Percentiles rank a stretch among this genome's conserved stretches.
Evolutionary conservation across 2,113 vertebrate genomes (phyloP).

Genomic region (Vulpes lagopus): DNA sequence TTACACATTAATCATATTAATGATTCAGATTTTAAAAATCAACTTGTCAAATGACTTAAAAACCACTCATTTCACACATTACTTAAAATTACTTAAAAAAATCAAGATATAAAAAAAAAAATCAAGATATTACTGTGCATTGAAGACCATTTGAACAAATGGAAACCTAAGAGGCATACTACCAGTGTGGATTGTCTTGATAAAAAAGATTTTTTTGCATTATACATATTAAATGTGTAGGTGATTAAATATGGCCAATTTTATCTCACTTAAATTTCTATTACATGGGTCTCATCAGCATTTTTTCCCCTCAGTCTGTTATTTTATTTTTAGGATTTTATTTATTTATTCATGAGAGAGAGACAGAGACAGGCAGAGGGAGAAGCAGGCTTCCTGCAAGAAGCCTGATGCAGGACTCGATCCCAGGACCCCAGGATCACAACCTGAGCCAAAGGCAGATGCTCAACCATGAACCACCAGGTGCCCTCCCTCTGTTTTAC

Average conservation of each 20-base stretch:
- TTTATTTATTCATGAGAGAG: no score
- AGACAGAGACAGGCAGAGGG: no score
- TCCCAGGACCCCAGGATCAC: no score
- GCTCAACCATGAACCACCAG: no score
- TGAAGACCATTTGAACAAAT: background rate
- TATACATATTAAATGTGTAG: background rate
- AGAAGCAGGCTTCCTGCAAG: no score
- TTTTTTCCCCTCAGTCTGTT: background rate
- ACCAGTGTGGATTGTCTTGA: background rate
- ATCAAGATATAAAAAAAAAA: background rate
- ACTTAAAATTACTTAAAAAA: slow-evolving; percentile 18
- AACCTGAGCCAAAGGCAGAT: no score
- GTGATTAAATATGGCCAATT: background rate
- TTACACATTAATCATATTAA: background rate
- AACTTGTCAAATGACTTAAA: slow-evolving; percentile 20
- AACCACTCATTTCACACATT: background rate
- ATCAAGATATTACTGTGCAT: background rate
- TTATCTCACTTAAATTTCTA: background rate
- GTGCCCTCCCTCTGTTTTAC: background rate
- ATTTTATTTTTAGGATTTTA: no score
- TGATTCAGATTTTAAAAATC: slow-evolving; percentile 26
- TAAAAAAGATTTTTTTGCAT: background rate
- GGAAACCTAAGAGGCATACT: background rate
- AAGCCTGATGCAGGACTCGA: no score
- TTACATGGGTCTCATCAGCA: background rate